Base-by-base conservation (phyloP, 2,797 vertebrate species). In the Sebastes itinus region DNA sequence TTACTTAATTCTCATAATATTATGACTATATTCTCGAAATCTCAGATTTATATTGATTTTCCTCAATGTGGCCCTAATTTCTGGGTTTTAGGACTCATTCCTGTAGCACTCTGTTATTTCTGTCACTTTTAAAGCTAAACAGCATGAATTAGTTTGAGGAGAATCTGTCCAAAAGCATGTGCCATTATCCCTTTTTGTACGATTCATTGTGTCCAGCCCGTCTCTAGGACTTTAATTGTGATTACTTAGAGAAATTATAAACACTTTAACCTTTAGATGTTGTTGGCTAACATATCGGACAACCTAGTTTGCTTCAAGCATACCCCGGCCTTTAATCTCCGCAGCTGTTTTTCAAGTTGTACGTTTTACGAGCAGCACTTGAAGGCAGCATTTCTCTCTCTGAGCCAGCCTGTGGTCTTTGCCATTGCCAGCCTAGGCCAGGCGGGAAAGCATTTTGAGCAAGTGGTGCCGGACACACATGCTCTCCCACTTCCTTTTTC, bases 361-460 rank as follows among this genome's bases (percentile, higher is more conserved):
- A 46, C 3, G 4, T 79, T 14, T 80, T 78, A 68, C 62, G 0
- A 56, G 67, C 54, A 59, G 78, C 46, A 65, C 16, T 1, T 84
- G 56, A 92, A 92, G 5, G 87, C 80, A 91, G 46, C 91, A 32
- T 56, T 11, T 28, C 22, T 33, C 28, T 62, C n/a, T 78, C 54
- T 86, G 79, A 81, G 69, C 84, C 62, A 66, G 69, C 1, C 38
- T 77, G 54, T 32, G 32, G 71, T 82, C 85, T 60, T 60, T 81
- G 64, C 82, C 82, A 81, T 6, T 59, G 18, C 55, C 58, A 14
- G 35, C 27, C 49, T 58, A 35, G 80, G 60, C 81, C 82, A 77
- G 89, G 88, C 87, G 84, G 89, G 89, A 90, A 84, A 84, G 72
- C 79, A 64, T 79, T 77, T 63, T 78, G 77, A 72, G 22, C 79